Evolutionary conservation across 2,113 vertebrate species (phyloP), one percentile per base, ranked within the genome.

Genomic region (Sinocyclocheilus maitianheensis): DNA sequence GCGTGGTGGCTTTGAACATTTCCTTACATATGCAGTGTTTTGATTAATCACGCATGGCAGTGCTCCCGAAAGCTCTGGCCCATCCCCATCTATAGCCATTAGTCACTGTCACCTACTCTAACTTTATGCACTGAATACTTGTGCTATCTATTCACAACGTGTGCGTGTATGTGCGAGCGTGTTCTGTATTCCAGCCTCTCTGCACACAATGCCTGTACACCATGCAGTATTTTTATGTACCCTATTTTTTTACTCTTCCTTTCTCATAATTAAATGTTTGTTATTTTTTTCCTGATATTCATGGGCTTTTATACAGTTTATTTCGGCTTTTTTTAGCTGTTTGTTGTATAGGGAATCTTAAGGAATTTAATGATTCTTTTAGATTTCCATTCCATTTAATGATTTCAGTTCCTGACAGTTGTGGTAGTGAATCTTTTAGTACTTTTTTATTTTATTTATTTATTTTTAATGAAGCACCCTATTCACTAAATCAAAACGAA

Each of bases 11-110:
- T 86, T 22, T 83, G 81, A 78, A 86, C 79, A 81, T 84, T 85
- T 87, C 84, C 85, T 89, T 88, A 89, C 90, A 88, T 89, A 88
- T 89, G 87, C 90, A 87, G 84, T 60, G 86, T 91, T 89, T 85
- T 87, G 85, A 87, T 91, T 89, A 91, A 91, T 91, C 89, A 77
- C 79, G 55, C 81, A 87, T 91, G 88, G 81, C 87, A 84, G 86
- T 75, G 72, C 84, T 84, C 87, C 84, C 51, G 77, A 88, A 87
- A 89, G 87, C 87, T 89, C 51, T 40, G 81, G 88, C 88, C 87
- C 84, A 83, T 88, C 89, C 87, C 86, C 87, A 84, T 88, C 85
- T 88, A 86, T 80, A 60, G 81, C 88, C 77, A 88, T 88, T 89
- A 87, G 87, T 89, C 88, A 88, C 71, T 89, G 88, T 91, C 88